phyloP scores from a whole-genome alignment of 1,140 invertebrate genomes.

The Tetragonula clypearis region DNA sequence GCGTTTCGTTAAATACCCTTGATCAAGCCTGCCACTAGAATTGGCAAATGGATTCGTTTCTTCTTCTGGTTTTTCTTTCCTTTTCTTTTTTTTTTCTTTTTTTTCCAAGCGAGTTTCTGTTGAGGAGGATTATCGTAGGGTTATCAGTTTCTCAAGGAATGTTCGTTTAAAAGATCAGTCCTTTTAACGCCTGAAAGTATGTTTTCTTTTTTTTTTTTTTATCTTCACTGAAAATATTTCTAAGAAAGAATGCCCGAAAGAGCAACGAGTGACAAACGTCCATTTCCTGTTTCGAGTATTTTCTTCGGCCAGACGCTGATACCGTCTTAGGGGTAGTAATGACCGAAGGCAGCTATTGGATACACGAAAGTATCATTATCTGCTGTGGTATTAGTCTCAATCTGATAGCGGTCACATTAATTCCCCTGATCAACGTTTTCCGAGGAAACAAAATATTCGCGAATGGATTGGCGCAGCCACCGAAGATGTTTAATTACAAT shows the following conservation, averaged over 20 bases:
- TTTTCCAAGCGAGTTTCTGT: neutral
- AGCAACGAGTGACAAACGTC: neutral
- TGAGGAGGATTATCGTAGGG: neutral
- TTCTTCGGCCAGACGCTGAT: neutral
- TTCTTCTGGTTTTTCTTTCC: too few relatives aligned
- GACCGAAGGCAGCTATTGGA: slow-evolving; percentile 17
- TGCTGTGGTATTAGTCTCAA: slow-evolving; percentile 27
- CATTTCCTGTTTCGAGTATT: neutral
- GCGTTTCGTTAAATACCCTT: slow-evolving; percentile 35
- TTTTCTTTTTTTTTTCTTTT: neutral
- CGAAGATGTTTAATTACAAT: slow-evolving; percentile 8
- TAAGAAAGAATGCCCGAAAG: neutral
- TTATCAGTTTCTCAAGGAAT: neutral
- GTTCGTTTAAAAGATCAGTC: neutral
- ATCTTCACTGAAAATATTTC: too few relatives aligned
- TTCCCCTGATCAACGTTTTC: slow-evolving; percentile 29
- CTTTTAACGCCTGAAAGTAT: too few relatives aligned
- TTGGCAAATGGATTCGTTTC: neutral
- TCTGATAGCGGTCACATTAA: slow-evolving; percentile 32
- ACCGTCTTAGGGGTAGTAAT: slow-evolving; percentile 8
- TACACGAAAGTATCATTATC: slow-evolving; percentile 36
- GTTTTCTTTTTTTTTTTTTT: too few relatives aligned
- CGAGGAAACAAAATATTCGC: slow-evolving; percentile 3
- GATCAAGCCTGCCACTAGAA: slow-evolving; percentile 20
- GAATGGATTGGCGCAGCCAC: neutral